Percentiles rank a stretch among this genome's conserved stretches.
Evolutionary conservation across 92 coral and sea anemone genomes (phyloP).

Genomic region (Diadumene lineata): DNA sequence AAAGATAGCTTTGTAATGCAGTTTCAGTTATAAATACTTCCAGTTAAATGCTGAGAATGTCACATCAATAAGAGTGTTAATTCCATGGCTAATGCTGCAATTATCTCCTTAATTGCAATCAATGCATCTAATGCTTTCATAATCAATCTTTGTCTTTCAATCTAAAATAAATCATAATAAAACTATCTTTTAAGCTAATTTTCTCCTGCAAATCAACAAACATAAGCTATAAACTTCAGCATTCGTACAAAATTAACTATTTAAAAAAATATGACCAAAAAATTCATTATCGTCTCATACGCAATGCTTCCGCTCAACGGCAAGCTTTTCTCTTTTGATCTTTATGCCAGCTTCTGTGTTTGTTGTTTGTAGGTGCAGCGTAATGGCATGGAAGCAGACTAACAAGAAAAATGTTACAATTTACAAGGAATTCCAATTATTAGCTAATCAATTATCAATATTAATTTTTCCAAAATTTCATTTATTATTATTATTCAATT

Average conservation of each 20-base stretch:
- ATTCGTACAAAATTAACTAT: neutral
- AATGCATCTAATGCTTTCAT: no score
- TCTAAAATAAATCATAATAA: neutral
- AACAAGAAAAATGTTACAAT: slow-evolving; percentile 11
- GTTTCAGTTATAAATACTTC: no score
- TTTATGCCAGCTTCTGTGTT: slow-evolving; percentile 35
- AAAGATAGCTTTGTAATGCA: no score
- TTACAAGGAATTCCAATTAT: slow-evolving; percentile 1
- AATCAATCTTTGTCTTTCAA: no score
- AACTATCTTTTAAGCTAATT: no score
- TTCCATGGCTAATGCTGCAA: no score
- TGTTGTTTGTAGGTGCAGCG: slow-evolving; percentile 41
- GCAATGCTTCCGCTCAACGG: slow-evolving; percentile 22
- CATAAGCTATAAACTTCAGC: no score
- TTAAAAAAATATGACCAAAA: neutral
- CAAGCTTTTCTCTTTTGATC: slow-evolving; percentile 36
- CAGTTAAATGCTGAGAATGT: no score
- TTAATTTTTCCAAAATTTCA: neutral
- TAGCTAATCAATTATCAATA: neutral
- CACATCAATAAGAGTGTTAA: no score
- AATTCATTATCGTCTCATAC: neutral
- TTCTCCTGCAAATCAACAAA: no score
- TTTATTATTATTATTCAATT: neutral
- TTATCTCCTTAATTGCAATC: no score
- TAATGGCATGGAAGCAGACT: slow-evolving; percentile 40